These are phyloP conservation scores for Leucania comma DNA, from an alignment of 2,888 invertebrate species.

Conservation along the genomic window DNA sequence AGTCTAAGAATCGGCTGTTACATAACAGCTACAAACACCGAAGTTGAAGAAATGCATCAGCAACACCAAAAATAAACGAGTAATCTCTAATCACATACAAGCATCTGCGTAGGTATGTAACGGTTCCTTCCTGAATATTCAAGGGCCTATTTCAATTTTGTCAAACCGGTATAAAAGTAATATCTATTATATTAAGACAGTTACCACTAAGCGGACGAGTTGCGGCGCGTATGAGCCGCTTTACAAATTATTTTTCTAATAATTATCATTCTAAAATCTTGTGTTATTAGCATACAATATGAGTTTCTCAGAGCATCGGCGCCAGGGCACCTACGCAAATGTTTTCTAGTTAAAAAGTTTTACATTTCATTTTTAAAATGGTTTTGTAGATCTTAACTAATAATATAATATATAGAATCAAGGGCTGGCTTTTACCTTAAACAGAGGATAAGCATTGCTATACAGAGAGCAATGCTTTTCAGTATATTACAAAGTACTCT, in stretches of 20 bases:
- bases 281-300: conserved; percentile 88
- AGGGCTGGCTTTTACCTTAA: too few relatives aligned
- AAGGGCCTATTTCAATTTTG: conserved; percentile 59
- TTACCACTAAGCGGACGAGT: conserved; percentile 74
- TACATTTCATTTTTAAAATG: conserved; percentile 28
- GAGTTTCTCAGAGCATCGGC: conserved; percentile 77
- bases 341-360: conserved; percentile 51
- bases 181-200: conserved; percentile 60
- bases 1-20: too few relatives aligned
- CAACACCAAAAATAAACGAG: background rate
- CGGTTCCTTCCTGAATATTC: conserved; percentile 64
- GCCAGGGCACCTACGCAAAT: conserved; percentile 78
- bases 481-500: too few relatives aligned
- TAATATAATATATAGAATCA: too few relatives aligned
- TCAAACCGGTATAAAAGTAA: conserved; percentile 61
- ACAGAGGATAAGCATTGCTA: too few relatives aligned
- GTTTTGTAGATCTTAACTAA: conserved; percentile 18
- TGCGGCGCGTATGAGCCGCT: conserved; percentile 77
- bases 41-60: background rate
- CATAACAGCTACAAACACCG: background rate
- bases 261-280: conserved; percentile 84
- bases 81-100: conserved; percentile 39
- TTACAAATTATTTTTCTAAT: conserved; percentile 82
- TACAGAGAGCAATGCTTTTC: too few relatives aligned
- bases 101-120: conserved; percentile 58